Evolutionary conservation across 2,113 vertebrate genomes (phyloP), one percentile per base, ranked within the genome.

Genomic region (Hippocampus barbouri): DNA sequence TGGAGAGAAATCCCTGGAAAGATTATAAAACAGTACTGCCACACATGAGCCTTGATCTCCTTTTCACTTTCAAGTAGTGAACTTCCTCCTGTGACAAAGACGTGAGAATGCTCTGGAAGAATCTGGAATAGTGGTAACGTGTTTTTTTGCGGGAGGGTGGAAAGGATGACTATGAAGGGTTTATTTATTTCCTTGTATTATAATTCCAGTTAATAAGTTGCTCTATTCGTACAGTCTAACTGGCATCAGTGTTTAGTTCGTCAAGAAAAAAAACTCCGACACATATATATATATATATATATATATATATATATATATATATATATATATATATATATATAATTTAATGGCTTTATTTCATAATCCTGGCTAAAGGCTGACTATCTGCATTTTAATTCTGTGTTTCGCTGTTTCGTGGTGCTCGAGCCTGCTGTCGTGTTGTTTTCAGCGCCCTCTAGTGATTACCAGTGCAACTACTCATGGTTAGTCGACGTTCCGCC

Each of bases 121-220:
- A 73, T 76, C 77, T 80, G 77, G 78, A 83, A 77, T 64, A 41
- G 62, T 23, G 20, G 10, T 64, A 12, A 43, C 47, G 9, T 47
- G 6, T 16, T 18, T 60, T 23, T 54, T 54, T 57, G 12, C 1
- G 9, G 54, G n/a, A n/a, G 3, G 14, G 25, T 4, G 16, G 60
- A 23, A 15, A n/a, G 62, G 64, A 9, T 66, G n/a, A 66, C 41
- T 25, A 47, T 66, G 64, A 66, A 66, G 64, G 64, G 64, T 86
- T 92, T 83, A 92, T 92, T 92, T 93, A 92, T 92, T 92, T 90
- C 74, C 89, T 92, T 92, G 88, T 92, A 91, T 90, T 85, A 90
- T 88, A 90, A 83, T 81, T 88, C 87, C 83, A 87, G 85, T 90
- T 83, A 89, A 89, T 89, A 83, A 85, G 82, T 90, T 90, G 85